phyloP scores from a whole-genome alignment of 2,888 invertebrate species.

The Polyommatus iphigenia region DNA sequence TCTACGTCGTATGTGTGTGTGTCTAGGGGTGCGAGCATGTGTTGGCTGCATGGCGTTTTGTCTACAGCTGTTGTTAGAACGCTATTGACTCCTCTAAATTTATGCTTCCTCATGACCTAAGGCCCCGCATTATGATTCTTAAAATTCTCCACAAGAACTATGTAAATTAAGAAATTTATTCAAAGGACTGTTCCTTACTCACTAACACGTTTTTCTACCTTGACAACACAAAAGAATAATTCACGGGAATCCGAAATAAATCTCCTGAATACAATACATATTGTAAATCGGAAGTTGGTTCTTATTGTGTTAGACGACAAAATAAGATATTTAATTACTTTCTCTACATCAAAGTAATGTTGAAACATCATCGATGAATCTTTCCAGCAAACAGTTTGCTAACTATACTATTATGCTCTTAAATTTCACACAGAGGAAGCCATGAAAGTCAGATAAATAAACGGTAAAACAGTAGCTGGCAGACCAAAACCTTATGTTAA shows the following conservation, averaged over 20 bases:
- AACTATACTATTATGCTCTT: background rate
- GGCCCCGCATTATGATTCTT: conserved; percentile 57
- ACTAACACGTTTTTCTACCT: conserved; percentile 24
- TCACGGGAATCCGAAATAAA: background rate
- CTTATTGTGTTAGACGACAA: background rate
- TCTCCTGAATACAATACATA: background rate
- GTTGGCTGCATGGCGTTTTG: conserved; percentile 64
- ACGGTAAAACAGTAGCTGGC: background rate
- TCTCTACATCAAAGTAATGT: background rate
- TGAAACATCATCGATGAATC: background rate
- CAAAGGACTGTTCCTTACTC: conserved; percentile 45
- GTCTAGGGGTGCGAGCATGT: conserved; percentile 69
- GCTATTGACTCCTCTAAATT: conserved; percentile 71
- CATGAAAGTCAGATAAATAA: background rate
- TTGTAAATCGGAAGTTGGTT: background rate
- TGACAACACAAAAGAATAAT: background rate
- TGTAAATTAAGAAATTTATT: conserved; percentile 55
- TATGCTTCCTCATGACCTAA: conserved; percentile 78
- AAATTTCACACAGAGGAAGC: background rate
- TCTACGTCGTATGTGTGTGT: conserved; percentile 52
- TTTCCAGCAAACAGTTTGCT: background rate
- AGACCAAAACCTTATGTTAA: conserved; percentile 20
- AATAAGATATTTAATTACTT: background rate
- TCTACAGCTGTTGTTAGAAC: conserved; percentile 76
- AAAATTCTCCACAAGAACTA: conserved; percentile 57